These are phyloP conservation scores for Ceratina japonica DNA, from an alignment of 1,140 invertebrate genomes.

Conservation along the genomic window DNA sequence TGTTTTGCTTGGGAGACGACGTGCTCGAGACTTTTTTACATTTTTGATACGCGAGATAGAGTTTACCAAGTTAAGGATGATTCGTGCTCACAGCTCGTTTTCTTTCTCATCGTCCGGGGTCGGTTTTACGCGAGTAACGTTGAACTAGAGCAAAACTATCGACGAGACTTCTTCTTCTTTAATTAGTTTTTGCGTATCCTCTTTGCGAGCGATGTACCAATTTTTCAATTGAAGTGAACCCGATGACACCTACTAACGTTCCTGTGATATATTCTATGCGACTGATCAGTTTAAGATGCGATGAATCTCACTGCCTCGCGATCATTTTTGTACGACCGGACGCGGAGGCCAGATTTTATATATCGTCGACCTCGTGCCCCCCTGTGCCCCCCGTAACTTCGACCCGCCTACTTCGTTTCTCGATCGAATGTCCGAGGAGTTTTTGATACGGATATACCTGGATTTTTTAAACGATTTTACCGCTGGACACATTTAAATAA, in stretches of 20 bases:
- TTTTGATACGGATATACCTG: constrained; percentile 28
- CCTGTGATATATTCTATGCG: constrained; percentile 56
- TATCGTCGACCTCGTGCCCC: constrained; percentile 17
- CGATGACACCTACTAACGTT: constrained; percentile 49
- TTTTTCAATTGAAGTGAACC: constrained; percentile 13
- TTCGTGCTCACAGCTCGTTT: constrained; percentile 22
- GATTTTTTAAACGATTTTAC: constrained; percentile 18
- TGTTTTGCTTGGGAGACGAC: constrained; percentile 12
- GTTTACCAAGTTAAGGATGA: constrained; percentile 24
- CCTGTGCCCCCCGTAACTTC: constrained; percentile 25
- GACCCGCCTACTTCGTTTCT: constrained; percentile 6
- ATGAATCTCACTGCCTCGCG: constrained; percentile 5
- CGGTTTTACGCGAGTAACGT: neutral
- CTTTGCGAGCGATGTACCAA: constrained; percentile 15
- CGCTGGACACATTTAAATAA: neutral
- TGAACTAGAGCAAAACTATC: too few relatives aligned
- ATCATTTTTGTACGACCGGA: constrained; percentile 35
- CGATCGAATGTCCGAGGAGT: neutral
- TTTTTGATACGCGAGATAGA: constrained; percentile 28
- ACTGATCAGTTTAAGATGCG: constrained; percentile 47
- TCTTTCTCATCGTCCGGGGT: neutral
- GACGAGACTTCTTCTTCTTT: neutral
- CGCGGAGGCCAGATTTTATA: constrained; percentile 24
- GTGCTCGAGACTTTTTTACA: constrained; percentile 16
- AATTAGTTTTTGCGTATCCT: neutral